These are phyloP conservation scores for Busseola fusca DNA, from an alignment of 2,888 invertebrate genomes.

Conservation along the genomic window DNA sequence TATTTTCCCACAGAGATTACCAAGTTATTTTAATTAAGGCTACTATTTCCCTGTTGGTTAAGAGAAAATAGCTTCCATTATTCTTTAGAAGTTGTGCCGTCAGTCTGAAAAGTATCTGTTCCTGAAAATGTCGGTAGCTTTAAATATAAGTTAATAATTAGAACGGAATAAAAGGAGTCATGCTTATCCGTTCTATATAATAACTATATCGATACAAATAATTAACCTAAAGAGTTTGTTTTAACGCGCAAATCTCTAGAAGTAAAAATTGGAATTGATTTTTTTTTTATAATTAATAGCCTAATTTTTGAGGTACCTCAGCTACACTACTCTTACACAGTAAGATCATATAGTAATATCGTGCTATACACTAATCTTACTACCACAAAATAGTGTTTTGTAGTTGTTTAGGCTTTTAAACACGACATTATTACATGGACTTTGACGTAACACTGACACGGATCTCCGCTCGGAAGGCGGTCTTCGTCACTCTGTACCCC, in stretches of 20 bases:
- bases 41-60: conserved; percentile 40
- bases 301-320: background rate
- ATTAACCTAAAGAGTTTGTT: background rate
- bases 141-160: background rate
- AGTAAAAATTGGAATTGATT: background rate
- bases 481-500: too few relatives aligned
- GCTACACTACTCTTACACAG: too few relatives aligned
- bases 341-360: too few relatives aligned
- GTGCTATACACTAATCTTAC: too few relatives aligned
- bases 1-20: conserved; percentile 41
- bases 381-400: too few relatives aligned
- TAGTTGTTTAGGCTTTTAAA: too few relatives aligned
- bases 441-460: too few relatives aligned
- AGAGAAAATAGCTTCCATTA: conserved; percentile 33
- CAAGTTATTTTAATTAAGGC: conserved; percentile 56
- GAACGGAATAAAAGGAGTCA: background rate
- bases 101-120: conserved; percentile 14
- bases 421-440: too few relatives aligned
- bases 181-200: background rate
- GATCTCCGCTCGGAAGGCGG: too few relatives aligned
- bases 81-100: conserved; percentile 15
- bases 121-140: background rate
- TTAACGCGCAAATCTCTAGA: background rate
- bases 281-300: background rate
- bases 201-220: background rate